phyloP scores from a whole-genome alignment of 2,888 invertebrate genomes.

The Morpho helenor region DNA sequence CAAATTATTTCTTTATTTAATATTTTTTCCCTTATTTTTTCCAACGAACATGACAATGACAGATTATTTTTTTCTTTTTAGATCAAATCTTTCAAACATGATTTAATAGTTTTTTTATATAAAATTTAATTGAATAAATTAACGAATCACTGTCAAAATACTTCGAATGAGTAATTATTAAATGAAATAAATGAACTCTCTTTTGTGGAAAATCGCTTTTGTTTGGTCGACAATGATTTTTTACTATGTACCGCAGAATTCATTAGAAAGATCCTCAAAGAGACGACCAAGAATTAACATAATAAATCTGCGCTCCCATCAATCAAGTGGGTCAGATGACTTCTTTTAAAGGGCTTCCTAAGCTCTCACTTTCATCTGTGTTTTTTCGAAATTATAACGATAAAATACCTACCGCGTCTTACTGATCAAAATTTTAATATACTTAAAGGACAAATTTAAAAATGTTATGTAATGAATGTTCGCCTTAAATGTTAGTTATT shows the following conservation, averaged over 20 bases:
- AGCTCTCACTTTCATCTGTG: slow-evolving; percentile 73
- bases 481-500: too few species aligned
- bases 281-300: slow-evolving; percentile 62
- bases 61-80: too few species aligned
- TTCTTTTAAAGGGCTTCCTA: slow-evolving; percentile 68
- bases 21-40: too few species aligned
- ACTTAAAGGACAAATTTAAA: too few species aligned
- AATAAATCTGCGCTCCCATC: slow-evolving; percentile 70
- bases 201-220: slow-evolving; percentile 13
- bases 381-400: slow-evolving; percentile 25
- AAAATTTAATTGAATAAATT: background rate
- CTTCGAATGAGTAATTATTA: slow-evolving; percentile 5
- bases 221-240: slow-evolving; percentile 19
- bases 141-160: slow-evolving; percentile 9
- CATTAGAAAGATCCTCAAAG: slow-evolving; percentile 25
- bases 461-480: too few species aligned
- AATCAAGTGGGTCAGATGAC: slow-evolving; percentile 61
- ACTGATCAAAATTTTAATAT: too few species aligned
- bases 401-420: background rate
- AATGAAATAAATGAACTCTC: slow-evolving; percentile 10
- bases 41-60: too few species aligned
- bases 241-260: slow-evolving; percentile 17
- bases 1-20: too few species aligned
- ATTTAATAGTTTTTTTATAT: too few species aligned
- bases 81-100: too few species aligned